Percentiles rank a stretch among this genome's conserved stretches.
Evolutionary conservation across 1,140 invertebrate species (phyloP).

Genomic region (Bombus fervidus): DNA sequence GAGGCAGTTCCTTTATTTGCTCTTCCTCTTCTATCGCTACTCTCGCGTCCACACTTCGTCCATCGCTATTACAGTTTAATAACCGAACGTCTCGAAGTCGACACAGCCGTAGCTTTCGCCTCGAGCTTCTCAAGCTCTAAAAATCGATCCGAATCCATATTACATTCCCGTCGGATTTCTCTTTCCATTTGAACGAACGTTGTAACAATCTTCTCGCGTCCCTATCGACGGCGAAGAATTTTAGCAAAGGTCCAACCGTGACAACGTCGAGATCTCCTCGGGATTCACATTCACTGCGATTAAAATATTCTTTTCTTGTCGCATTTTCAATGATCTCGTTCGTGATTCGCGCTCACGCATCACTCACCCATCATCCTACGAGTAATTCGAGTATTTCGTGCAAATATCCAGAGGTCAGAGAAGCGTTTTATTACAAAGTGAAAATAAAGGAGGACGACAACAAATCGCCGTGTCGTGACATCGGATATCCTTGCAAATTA

Average conservation of each 20-base stretch:
- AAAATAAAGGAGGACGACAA: not conserved
- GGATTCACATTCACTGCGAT: not conserved
- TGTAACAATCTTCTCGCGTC: not conserved
- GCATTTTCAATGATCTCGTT: not conserved
- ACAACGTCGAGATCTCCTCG: not conserved
- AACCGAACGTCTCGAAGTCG: conserved; percentile 69
- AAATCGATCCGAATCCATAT: not conserved
- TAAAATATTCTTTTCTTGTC: not conserved
- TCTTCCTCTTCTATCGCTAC: conserved; percentile 7
- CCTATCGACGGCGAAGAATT: too few species aligned
- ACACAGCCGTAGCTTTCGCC: conserved; percentile 34
- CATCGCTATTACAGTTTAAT: conserved; percentile 61
- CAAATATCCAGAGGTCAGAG: too few species aligned
- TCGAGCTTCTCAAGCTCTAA: conserved; percentile 49
- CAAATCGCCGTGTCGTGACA: not conserved
- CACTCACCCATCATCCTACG: too few species aligned
- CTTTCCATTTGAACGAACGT: not conserved
- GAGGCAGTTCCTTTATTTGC: conserved; percentile 45
- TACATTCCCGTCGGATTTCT: not conserved
- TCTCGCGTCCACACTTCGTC: not conserved
- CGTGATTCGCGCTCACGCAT: not conserved
- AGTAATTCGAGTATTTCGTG: not conserved
- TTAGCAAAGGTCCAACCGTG: not conserved
- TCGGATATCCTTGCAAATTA: conserved; percentile 46
- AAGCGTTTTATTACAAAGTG: conserved; percentile 9